Percentiles rank a stretch among this genome's conserved stretches.
These are phyloP conservation scores for Plagiodera versicolora DNA, from an alignment of 2,888 invertebrate genomes.

Conservation along the genomic window DNA sequence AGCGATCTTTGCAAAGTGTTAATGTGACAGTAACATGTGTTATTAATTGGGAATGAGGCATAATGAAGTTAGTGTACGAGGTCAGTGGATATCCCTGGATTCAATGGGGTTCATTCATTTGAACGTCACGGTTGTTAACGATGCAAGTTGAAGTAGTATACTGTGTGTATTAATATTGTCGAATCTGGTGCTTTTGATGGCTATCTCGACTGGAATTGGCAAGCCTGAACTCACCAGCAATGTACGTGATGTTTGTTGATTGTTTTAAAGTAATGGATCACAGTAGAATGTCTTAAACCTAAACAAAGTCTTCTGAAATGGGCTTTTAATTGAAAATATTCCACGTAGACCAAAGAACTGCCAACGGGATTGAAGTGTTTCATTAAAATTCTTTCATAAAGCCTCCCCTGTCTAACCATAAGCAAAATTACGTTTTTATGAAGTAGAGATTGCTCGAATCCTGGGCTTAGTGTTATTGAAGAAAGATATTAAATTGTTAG, in stretches of 20 bases:
- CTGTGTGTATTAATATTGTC: too few relatives aligned
- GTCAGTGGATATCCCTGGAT: background rate
- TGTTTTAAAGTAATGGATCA: too few relatives aligned
- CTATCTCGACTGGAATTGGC: too few relatives aligned
- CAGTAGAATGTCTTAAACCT: too few relatives aligned
- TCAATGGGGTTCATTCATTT: background rate
- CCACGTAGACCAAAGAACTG: slow-evolving; percentile 17
- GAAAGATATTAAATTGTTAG: background rate
- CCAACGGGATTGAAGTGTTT: slow-evolving; percentile 22
- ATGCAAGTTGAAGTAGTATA: background rate
- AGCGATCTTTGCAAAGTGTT: slow-evolving; percentile 13
- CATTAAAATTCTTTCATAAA: slow-evolving; percentile 33
- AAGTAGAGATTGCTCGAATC: background rate
- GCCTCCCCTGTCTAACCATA: slow-evolving; percentile 25
- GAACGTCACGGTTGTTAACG: background rate
- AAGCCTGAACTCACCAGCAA: too few relatives aligned
- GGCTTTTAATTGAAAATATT: slow-evolving; percentile 36
- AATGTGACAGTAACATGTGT: slow-evolving; percentile 14
- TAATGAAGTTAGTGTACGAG: slow-evolving; percentile 11
- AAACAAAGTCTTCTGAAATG: slow-evolving; percentile 9
- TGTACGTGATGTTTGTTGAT: too few relatives aligned
- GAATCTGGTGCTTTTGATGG: too few relatives aligned
- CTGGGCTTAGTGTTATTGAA: background rate
- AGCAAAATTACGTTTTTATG: slow-evolving; percentile 28
- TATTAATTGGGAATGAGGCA: slow-evolving; percentile 9